Conservation (phyloP, 30 jellyfish, hydroid and myxozoan genomes). For the Aurelia aurita complex sp. Pacific region DNA sequence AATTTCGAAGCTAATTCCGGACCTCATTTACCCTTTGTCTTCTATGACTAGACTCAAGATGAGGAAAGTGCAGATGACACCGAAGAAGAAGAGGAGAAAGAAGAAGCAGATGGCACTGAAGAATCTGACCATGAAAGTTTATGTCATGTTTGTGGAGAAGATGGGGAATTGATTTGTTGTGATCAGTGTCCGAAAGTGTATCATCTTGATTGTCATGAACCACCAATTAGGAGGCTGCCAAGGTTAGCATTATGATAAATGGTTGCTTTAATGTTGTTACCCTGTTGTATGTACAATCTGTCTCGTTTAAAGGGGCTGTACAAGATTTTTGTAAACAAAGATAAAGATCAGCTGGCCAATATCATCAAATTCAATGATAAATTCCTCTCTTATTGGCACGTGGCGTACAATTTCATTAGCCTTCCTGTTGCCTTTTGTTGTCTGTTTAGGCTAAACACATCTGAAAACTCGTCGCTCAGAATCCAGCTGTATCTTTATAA, state of each 20-base stretch:
- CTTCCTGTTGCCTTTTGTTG: too few species aligned
- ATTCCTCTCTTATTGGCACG: not conserved
- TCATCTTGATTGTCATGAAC: slow-evolving; percentile 94
- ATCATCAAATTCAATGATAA: too few species aligned
- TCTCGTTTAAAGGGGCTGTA: not conserved
- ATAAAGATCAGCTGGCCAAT: too few species aligned
- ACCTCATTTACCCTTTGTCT: not conserved
- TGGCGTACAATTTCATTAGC: not conserved
- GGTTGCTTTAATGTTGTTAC: too few species aligned
- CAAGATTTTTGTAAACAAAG: not conserved
- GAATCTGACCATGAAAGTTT: slow-evolving; percentile 86
- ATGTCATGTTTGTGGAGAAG: slow-evolving; percentile 95
- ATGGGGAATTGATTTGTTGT: slow-evolving; percentile 86
- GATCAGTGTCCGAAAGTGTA: slow-evolving; percentile 93
- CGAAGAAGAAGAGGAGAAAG: slow-evolving; percentile 48
- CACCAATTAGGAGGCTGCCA: slow-evolving; percentile 90
- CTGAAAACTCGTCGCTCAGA: too few species aligned
- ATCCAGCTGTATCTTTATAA: too few species aligned
- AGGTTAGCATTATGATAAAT: slow-evolving; percentile 25
- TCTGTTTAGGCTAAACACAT: too few species aligned
- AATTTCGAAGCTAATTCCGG: not conserved
- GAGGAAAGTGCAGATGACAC: slow-evolving; percentile 55
- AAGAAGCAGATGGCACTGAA: slow-evolving; percentile 40
- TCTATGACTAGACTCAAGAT: slow-evolving; percentile 20
- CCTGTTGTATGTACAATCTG: too few species aligned